phyloP scores from a whole-genome alignment of 2,888 invertebrate species.

The Acrocyrtus sp. region DNA sequence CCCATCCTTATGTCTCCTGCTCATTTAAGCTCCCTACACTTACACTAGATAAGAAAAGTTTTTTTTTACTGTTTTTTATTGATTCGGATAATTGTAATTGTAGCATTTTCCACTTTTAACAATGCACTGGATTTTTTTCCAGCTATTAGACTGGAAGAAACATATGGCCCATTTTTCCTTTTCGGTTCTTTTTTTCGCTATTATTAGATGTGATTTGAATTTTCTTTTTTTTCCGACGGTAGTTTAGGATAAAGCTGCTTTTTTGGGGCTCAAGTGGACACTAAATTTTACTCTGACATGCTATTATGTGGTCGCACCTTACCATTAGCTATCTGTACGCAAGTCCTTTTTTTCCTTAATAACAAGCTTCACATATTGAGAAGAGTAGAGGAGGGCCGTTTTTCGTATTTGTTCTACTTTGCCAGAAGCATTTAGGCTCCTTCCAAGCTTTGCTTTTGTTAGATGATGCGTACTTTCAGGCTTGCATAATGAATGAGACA shows the following conservation, averaged over 20 bases:
- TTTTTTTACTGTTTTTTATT: too few relatives aligned
- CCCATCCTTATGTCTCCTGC: too few relatives aligned
- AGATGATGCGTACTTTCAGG: background rate
- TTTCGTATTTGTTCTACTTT: background rate
- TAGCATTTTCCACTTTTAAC: background rate
- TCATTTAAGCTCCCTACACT: too few relatives aligned
- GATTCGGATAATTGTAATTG: background rate
- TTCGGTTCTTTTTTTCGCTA: background rate
- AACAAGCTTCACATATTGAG: too few relatives aligned
- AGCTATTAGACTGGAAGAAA: background rate
- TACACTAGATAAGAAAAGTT: too few relatives aligned
- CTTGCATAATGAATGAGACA: slow-evolving; percentile 33
- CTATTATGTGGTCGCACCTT: background rate
- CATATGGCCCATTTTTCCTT: too few relatives aligned
- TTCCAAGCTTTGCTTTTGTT: background rate
- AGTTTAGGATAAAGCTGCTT: too few relatives aligned
- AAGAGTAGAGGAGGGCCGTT: too few relatives aligned
- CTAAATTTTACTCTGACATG: background rate
- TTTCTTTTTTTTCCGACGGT: background rate
- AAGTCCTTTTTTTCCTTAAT: background rate
- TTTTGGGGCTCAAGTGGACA: too few relatives aligned
- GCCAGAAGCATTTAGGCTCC: background rate
- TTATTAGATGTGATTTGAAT: background rate
- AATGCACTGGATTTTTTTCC: too few relatives aligned
- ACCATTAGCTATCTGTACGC: background rate